Evolutionary conservation across 1,140 invertebrate species (phyloP), one percentile per base, ranked within the genome.

Genomic region (Homalodisca vitripennis): DNA sequence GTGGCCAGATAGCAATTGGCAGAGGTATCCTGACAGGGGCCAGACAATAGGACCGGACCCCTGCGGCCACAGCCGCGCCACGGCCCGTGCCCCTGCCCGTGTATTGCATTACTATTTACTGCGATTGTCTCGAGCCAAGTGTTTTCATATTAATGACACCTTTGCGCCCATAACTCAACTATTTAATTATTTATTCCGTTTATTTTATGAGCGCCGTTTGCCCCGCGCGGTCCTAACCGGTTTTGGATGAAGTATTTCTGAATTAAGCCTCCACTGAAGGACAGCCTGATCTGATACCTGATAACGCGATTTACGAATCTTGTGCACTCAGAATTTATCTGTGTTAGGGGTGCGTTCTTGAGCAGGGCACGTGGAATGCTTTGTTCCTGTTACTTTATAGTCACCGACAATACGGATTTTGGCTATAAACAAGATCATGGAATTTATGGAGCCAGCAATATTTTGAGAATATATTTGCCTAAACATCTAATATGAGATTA

Each of bases 211-310:
- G 6, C n/a, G 34, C 34, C 6, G 34, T 41, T 41, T 53, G 6
- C 6, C 27, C 2, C 55, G 3, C 55, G 55, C 26, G 26, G 55
- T 60, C 55, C 55, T 3, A n/a, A 60, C 55, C 55, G 55, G 55
- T 60, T 60, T 60, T 26, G 55, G 55, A 27, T 27, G 24, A 30
- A 60, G 55, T 60, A 60, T 60, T 60, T 60, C 55, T 60, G 55
- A 60, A 60, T 60, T 60, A 41, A 60, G 55, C 55, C 55, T 26
- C 27, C 55, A 26, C 22, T 30, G 55, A 60, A 60, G 55, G 55
- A 60, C 55, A 60, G n/a, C 55, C 55, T 60, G 55, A 60, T 60
- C 55, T 26, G 55, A 60, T 60, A 26, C 6, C n/a, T 24, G 55
- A 60, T 60, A 60, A 30, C 17, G 55, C 55, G 55, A 60, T 60